Conservation (phyloP, 2,888 invertebrate species). For the Troides aeacus region DNA sequence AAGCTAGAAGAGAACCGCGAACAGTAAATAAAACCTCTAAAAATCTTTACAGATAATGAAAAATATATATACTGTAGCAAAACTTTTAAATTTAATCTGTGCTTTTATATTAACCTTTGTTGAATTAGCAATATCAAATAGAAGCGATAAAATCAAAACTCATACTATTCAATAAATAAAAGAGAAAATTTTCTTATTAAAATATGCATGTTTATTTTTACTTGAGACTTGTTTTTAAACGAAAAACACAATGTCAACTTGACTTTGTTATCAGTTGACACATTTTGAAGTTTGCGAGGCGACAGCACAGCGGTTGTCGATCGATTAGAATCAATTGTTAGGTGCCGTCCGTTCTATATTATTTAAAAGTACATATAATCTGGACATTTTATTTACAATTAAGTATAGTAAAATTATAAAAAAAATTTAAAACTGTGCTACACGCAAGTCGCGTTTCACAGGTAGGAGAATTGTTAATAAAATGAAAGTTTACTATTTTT, state of each 20-base stretch:
- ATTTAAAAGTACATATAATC: slow-evolving; percentile 8
- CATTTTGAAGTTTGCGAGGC: background rate
- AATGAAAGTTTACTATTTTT: slow-evolving; percentile 61
- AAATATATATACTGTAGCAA: background rate
- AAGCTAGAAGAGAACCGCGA: slow-evolving; percentile 1
- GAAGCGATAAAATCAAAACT: background rate
- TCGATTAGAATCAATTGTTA: slow-evolving; percentile 26
- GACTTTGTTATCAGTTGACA: background rate
- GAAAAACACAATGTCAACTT: slow-evolving; percentile 20
- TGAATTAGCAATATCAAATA: background rate
- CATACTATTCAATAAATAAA: background rate
- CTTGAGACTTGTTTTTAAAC: background rate
- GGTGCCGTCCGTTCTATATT: slow-evolving; percentile 27
- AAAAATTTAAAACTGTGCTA: slow-evolving; percentile 30
- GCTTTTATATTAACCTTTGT: background rate
- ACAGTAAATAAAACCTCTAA: background rate
- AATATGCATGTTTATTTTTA: background rate
- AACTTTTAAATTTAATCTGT: background rate
- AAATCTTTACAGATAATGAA: background rate
- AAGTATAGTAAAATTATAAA: slow-evolving; percentile 21
- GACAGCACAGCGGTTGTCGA: slow-evolving; percentile 11
- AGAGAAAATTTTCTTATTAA: background rate
- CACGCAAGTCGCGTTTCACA: slow-evolving; percentile 36
- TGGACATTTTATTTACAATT: slow-evolving; percentile 2
- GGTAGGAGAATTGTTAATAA: slow-evolving; percentile 51